Evolutionary conservation across 2,797 vertebrate species (phyloP).

Genomic region (Pseudochromis fuscus): DNA sequence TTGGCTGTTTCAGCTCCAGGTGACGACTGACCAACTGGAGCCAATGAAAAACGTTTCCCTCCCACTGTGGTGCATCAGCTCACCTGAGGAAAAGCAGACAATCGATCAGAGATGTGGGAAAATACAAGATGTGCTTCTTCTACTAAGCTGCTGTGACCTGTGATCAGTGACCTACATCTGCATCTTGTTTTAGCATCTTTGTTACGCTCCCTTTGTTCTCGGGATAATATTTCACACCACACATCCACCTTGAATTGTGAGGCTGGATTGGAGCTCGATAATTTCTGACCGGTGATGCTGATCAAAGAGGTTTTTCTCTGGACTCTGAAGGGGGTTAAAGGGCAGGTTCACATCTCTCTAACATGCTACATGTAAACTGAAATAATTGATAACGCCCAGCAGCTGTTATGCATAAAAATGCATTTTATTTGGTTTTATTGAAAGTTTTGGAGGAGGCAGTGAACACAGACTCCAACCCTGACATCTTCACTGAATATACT

Average conservation of each 20-base stretch:
- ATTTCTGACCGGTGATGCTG: too few species aligned
- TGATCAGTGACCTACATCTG: background rate
- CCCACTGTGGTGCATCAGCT: constrained; percentile 22
- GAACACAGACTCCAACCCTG: background rate
- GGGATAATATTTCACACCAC: constrained; percentile 11
- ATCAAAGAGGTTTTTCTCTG: background rate
- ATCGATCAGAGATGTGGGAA: constrained; percentile 10
- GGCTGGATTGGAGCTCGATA: constrained; percentile 3
- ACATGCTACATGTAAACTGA: background rate
- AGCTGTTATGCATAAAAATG: background rate
- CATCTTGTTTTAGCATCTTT: background rate
- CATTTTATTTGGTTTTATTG: background rate
- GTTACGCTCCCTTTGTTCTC: background rate
- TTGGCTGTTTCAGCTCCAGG: constrained; percentile 61
- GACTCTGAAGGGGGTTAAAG: background rate
- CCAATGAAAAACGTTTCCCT: constrained; percentile 52
- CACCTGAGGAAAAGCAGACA: constrained; percentile 33
- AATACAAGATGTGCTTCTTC: background rate
- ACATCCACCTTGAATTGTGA: constrained; percentile 14
- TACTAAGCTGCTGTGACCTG: background rate
- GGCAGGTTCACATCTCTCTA: background rate
- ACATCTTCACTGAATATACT: background rate
- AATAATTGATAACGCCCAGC: background rate
- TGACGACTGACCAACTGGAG: constrained; percentile 58
- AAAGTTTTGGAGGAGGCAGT: background rate